Percentiles rank a stretch among this genome's conserved stretches.
phyloP scores from a whole-genome alignment of 2,888 invertebrate species.

The Timema podura region DNA sequence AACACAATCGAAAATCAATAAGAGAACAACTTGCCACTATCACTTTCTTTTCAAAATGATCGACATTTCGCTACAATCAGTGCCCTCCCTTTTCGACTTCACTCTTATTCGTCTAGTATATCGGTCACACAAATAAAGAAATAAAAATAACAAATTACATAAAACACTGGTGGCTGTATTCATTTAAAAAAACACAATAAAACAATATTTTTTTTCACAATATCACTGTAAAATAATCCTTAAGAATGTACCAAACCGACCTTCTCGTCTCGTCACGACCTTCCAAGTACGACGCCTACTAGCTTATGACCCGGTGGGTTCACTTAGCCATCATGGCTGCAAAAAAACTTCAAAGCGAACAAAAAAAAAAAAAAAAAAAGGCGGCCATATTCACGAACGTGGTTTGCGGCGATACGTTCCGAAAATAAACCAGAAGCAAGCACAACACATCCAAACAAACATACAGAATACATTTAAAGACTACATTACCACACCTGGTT shows the following conservation, averaged over 20 bases:
- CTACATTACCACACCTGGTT: constrained; percentile 30
- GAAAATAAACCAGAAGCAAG: constrained; percentile 27
- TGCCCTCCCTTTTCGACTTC: background rate
- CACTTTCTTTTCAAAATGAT: constrained; percentile 13
- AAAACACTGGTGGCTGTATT: too few relatives aligned
- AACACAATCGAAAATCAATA: constrained; percentile 14
- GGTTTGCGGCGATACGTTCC: constrained; percentile 28
- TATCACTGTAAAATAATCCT: too few relatives aligned
- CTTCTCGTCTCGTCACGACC: constrained; percentile 30
- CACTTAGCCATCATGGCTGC: constrained; percentile 36
- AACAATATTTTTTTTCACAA: too few relatives aligned
- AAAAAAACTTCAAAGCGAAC: constrained; percentile 34
- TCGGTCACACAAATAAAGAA: background rate
- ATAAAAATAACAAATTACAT: too few relatives aligned
- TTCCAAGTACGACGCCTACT: constrained; percentile 33
- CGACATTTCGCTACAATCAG: constrained; percentile 15
- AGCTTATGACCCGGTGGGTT: constrained; percentile 34
- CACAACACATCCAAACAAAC: constrained; percentile 1
- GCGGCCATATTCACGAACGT: constrained; percentile 34
- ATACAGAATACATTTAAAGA: constrained; percentile 10
- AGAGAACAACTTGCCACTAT: constrained; percentile 12
- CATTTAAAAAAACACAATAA: too few relatives aligned
- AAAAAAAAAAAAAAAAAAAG: constrained; percentile 35
- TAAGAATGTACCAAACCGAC: constrained; percentile 27
- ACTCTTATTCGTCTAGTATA: background rate